Evolutionary conservation across 2,113 vertebrate genomes (phyloP).

Genomic region (Centropus bengalensis): DNA sequence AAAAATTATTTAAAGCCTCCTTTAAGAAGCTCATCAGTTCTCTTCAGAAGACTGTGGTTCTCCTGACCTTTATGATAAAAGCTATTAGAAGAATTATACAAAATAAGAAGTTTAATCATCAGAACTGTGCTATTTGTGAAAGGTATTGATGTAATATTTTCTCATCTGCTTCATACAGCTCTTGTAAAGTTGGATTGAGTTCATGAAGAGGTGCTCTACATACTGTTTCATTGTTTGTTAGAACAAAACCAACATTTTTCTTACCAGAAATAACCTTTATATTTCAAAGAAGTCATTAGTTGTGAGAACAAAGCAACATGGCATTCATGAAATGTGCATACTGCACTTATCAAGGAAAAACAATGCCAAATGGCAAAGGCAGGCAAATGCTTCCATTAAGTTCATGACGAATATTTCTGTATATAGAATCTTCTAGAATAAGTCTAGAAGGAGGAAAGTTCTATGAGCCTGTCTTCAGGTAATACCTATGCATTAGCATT

Average conservation of each 20-base stretch:
- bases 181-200: slow-evolving; percentile 2
- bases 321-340: not conserved
- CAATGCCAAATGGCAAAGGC: not conserved
- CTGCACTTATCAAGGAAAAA: not conserved
- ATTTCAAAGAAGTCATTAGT: not conserved
- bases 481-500: not conserved
- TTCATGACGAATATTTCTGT: not conserved
- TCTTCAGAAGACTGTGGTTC: not conserved
- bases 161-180: not conserved
- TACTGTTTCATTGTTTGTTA: not conserved
- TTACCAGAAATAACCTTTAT: not conserved
- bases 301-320: not conserved
- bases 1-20: not conserved
- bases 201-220: not conserved
- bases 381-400: not conserved
- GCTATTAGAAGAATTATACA: slow-evolving; percentile 13
- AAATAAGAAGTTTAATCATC: not conserved
- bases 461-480: not conserved
- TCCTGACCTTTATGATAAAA: slow-evolving; percentile 34
- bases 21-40: not conserved
- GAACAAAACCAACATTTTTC: not conserved
- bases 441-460: not conserved
- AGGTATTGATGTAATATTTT: slow-evolving; percentile 24
- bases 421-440: not conserved
- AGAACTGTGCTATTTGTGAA: not conserved